These are phyloP conservation scores for Eupithecia dodoneata DNA, from an alignment of 2,888 invertebrate species.

Conservation along the genomic window DNA sequence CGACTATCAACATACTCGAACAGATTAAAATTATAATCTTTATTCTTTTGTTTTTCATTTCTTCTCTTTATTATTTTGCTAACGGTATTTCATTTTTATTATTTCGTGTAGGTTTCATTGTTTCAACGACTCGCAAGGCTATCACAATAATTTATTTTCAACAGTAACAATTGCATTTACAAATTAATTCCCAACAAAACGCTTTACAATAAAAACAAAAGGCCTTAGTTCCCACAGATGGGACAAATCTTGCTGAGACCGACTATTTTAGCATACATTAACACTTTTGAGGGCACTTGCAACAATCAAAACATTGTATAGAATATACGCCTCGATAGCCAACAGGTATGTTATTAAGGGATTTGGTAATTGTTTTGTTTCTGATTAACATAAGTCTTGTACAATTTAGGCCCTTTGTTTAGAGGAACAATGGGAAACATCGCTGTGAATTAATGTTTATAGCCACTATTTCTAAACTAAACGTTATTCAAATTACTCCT, in stretches of 20 bases:
- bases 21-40: neutral
- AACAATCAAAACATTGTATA: conserved; percentile 71
- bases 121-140: conserved; percentile 15
- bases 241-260: conserved; percentile 55
- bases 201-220: conserved; percentile 53
- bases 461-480: neutral
- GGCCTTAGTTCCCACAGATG: conserved; percentile 52
- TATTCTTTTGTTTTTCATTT: neutral
- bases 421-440: conserved; percentile 32
- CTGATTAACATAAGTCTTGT: conserved; percentile 53
- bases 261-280: conserved; percentile 66
- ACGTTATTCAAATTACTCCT: neutral
- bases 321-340: conserved; percentile 64
- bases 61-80: neutral
- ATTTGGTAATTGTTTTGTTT: conserved; percentile 57
- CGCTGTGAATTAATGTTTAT: neutral
- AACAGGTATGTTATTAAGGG: conserved; percentile 63
- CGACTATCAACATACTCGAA: neutral
- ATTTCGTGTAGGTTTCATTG: neutral
- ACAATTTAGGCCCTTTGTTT: conserved; percentile 44
- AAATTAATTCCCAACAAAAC: conserved; percentile 41
- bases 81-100: conserved; percentile 5
- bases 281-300: conserved; percentile 54
- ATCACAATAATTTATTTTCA: conserved; percentile 31
- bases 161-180: conserved; percentile 35